Base-by-base conservation (phyloP, 1,140 invertebrate genomes). In the Ptiloglossa arizonensis region DNA sequence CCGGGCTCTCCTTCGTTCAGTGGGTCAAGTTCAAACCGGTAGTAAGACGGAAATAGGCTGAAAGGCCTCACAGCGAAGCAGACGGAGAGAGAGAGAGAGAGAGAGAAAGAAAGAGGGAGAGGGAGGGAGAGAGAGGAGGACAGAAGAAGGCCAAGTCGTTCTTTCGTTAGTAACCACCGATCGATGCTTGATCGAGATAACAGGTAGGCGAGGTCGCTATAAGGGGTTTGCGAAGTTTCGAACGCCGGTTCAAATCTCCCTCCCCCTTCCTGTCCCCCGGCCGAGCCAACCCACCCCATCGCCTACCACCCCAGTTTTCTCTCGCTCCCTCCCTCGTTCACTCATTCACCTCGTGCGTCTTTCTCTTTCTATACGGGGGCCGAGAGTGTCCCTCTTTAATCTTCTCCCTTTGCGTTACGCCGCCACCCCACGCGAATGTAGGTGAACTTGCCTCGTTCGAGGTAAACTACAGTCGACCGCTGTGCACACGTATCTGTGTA, bases 11-110 rank as follows among this genome's bases (percentile, higher is more conserved):
- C 79, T 46, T 22, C 66, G 38, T 68, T 81, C 81, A 86, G 56
- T 91, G 83, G 89, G 89, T 91, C 90, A 91, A 90, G 90, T 91
- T 91, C 88, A 86, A 84, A 74, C 72, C 44, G 35, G 17, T 24
- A 46, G 54, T 41, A 52, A 72, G 67, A 86, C 76, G 70, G 81
- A 83, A 71, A 76, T 72, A 66, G 78, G 81, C 78, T 38, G 54
- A 59, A 24, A 70, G 57, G 69, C 72, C 29, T 56, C 50, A 24
- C n/a, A 15, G 6, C 4, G 41, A 19, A 64, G 52, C 57, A 59
- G 57, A 68, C 46, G 41, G 80, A 24, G 48, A 78, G 69, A 81
- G 57, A 81, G 79, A 52, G 75, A 79, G 71, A 27, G 78, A 73
- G 80, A 77, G 32, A 75, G 67, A 73, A 60, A 56, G 64, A 59